Base-by-base conservation (phyloP, 2,797 vertebrate species). In the Enteromius anoplus region DNA sequence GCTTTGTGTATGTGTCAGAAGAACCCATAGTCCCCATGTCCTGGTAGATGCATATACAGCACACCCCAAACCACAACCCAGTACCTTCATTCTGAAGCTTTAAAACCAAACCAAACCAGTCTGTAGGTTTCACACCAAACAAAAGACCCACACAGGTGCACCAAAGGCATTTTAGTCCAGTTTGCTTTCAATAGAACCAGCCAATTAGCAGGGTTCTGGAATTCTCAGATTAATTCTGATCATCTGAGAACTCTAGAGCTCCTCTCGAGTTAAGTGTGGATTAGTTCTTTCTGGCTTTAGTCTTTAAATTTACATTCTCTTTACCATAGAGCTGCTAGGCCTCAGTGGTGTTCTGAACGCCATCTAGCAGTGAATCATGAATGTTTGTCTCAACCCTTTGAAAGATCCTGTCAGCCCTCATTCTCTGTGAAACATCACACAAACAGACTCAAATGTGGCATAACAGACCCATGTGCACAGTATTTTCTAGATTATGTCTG, bases 321-420 rank as follows among this genome's bases (percentile, higher is more conserved):
- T 95, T 95, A 98, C 96, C 95, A 93, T 93, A 90, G 87, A 92
- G 92, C 94, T 93, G 92, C 93, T 93, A 95, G 87, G 95, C 92
- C 92, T 96, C 92, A 92, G 95, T 93, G 91, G 94, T 89, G 88
- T 94, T 93, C 92, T 92, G 91, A 90, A 92, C 90, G 94, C 95
- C 96, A 92, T 96, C 96, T 95, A 98, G 95, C 90, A 99, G 96
- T 82, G 97, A 97, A 92, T 96, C 93, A 88, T 96, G 95, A 90
- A 89, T 94, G 95, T 91, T 95, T 88, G 86, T 86, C 89, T 95
- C 62, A 88, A 93, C 90, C 84, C 91, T 92, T 83, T 93, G 93
- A 93, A 89, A 89, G 89, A 86, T 89, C 92, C 90, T 95, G 92
- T 91, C 89, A 92, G 92, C 92, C 89, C 85, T 90, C 91, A 91